phyloP scores from a whole-genome alignment of 2,888 invertebrate species.

The Campoplex nolae region DNA sequence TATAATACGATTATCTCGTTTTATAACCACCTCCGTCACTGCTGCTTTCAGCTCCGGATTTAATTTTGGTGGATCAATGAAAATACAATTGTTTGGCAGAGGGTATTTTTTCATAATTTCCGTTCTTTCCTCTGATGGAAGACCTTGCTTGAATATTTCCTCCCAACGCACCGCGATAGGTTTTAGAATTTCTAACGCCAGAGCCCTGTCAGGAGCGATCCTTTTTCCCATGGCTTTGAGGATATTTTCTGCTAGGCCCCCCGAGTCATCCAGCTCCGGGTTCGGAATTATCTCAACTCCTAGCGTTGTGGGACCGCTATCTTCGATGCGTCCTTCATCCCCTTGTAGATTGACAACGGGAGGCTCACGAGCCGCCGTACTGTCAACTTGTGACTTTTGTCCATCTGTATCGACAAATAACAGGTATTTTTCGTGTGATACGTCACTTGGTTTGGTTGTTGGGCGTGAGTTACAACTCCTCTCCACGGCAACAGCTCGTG shows the following conservation, averaged over 20 bases:
- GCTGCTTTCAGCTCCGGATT: constrained; percentile 29
- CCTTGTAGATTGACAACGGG: constrained; percentile 21
- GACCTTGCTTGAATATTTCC: constrained; percentile 32
- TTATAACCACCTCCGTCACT: background rate
- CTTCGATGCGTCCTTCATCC: constrained; percentile 6
- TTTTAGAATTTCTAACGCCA: constrained; percentile 26
- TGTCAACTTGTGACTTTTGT: constrained; percentile 7
- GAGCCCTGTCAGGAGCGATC: constrained; percentile 14
- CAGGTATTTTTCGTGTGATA: constrained; percentile 4
- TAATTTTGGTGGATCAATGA: constrained; percentile 49
- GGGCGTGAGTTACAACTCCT: background rate
- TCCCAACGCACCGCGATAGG: background rate
- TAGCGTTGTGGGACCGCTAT: background rate
- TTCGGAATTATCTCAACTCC: constrained; percentile 18
- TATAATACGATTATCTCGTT: constrained; percentile 34
- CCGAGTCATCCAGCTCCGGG: constrained; percentile 31
- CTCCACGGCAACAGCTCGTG: background rate
- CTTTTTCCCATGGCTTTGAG: constrained; percentile 36
- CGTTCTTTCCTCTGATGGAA: constrained; percentile 31
- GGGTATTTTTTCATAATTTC: constrained; percentile 42
- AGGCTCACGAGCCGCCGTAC: background rate
- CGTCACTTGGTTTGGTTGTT: background rate
- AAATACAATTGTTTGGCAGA: constrained; percentile 36
- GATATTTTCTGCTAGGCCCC: constrained; percentile 27
- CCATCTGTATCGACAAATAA: constrained; percentile 11